Percentiles rank a stretch among this genome's conserved stretches.
These are phyloP conservation scores for Ctenomys sociabilis DNA, from an alignment of 2,113 vertebrate species.

Conservation along the genomic window DNA sequence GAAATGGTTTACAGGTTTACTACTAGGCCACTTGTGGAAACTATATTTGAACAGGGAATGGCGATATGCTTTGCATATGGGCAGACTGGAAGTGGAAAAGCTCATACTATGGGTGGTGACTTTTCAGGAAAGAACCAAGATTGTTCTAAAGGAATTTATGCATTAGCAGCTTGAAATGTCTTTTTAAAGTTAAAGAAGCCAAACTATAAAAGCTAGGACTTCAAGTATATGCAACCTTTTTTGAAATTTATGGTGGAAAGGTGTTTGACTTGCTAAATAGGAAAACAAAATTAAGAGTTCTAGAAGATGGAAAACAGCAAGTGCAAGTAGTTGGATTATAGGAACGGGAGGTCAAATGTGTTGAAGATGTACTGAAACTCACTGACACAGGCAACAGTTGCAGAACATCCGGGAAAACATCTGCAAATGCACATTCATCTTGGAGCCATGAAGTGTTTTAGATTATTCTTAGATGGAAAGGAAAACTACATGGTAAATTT, in stretches of 20 bases:
- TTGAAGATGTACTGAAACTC: slow-evolving; percentile 98
- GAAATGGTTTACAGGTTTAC: slow-evolving; percentile 99
- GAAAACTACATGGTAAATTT: slow-evolving; percentile 98
- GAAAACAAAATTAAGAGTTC: slow-evolving; percentile 95
- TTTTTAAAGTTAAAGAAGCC: slow-evolving; percentile 98
- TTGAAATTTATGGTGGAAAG: slow-evolving; percentile 99
- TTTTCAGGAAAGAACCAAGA: slow-evolving; percentile 99
- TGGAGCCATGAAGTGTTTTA: slow-evolving; percentile 98
- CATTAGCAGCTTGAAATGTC: slow-evolving; percentile 97
- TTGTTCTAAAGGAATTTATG: slow-evolving; percentile 98
- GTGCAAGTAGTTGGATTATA: slow-evolving; percentile 98
- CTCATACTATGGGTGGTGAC: slow-evolving; percentile 99
- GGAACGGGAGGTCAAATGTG: slow-evolving; percentile 96
- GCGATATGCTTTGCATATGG: slow-evolving; percentile 99
- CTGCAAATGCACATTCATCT: slow-evolving; percentile 97
- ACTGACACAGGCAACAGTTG: slow-evolving; percentile 99
- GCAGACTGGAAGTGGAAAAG: slow-evolving; percentile 99
- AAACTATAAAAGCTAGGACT: slow-evolving; percentile 98
- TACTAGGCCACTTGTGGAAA: slow-evolving; percentile 96
- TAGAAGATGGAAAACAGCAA: slow-evolving; percentile 99
- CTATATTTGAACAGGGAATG: slow-evolving; percentile 98
- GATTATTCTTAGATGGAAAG: slow-evolving; percentile 95
- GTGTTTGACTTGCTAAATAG: slow-evolving; percentile 98
- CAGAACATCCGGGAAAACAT: slow-evolving; percentile 99
- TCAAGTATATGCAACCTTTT: slow-evolving; percentile 98